A percentile compares a stretch with the other conserved stretches of the same genome.
Conservation (phyloP, 2,113 vertebrate species). For the Saccopteryx leptura region DNA sequence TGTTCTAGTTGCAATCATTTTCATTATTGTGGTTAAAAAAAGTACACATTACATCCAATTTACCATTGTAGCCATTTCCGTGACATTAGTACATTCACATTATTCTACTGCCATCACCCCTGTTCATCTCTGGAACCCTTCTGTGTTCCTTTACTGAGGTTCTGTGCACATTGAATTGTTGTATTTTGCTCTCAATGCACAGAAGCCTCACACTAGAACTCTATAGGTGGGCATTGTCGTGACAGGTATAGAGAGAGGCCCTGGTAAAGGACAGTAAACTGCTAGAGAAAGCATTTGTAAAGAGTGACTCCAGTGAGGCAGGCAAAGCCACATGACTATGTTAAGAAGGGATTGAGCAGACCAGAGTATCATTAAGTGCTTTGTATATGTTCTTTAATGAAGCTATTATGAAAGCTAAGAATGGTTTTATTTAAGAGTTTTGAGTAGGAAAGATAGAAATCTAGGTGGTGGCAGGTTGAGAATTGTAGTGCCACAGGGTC, state of each 20-base stretch:
- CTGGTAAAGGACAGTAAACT: not conserved
- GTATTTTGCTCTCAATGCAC: not conserved
- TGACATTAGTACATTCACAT: not conserved
- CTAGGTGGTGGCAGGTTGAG: not conserved
- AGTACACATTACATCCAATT: not conserved
- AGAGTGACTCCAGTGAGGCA: not conserved
- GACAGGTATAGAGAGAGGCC: not conserved
- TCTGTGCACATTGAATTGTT: not conserved
- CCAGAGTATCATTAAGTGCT: not conserved
- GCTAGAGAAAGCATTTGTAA: not conserved
- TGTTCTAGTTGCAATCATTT: not conserved
- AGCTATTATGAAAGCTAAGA: not conserved
- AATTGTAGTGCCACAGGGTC: not conserved
- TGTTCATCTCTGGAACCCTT: not conserved
- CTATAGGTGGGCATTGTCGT: not conserved
- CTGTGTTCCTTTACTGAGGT: not conserved
- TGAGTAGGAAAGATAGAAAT: not conserved
- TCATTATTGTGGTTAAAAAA: not conserved
- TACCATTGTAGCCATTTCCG: not conserved
- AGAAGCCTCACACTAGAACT: not conserved
- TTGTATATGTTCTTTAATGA: not conserved
- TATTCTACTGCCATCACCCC: not conserved
- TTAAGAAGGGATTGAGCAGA: not conserved
- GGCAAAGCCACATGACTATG: not conserved
- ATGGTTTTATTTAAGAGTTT: not conserved